Percentiles rank a stretch among this genome's conserved stretches.
These are phyloP conservation scores for Pseudopleuronectes americanus DNA, from an alignment of 2,797 vertebrate species.

Conservation along the genomic window DNA sequence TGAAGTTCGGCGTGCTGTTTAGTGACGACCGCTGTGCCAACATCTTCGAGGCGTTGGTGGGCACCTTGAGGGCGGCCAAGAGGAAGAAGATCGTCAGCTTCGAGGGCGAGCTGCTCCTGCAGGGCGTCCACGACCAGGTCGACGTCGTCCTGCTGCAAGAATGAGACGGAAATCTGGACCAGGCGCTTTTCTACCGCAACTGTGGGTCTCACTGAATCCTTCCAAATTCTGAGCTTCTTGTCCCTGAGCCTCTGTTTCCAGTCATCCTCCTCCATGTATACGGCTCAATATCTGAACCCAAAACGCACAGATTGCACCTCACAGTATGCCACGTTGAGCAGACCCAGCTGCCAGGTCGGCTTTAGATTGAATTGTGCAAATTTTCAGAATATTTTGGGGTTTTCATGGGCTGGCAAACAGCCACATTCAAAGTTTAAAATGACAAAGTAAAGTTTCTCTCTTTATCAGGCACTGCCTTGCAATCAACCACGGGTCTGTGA, in stretches of 20 bases:
- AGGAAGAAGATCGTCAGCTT: conserved; percentile 88
- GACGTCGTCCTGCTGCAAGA: conserved; percentile 88
- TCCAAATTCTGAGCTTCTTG: conserved; percentile 33
- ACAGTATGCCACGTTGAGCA: neutral
- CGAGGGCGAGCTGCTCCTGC: conserved; percentile 91
- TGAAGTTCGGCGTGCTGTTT: conserved; percentile 96
- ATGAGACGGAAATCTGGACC: conserved; percentile 42
- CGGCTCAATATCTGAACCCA: conserved; percentile 37
- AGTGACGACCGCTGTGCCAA: conserved; percentile 95
- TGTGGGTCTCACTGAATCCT: conserved; percentile 26
- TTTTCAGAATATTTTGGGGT: conserved; percentile 19
- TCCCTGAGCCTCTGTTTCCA: conserved; percentile 25
- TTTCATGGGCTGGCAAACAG: conserved; percentile 8
- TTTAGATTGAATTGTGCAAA: conserved; percentile 32
- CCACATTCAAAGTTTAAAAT: conserved; percentile 17
- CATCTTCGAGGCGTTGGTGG: conserved; percentile 96
- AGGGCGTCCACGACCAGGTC: conserved; percentile 94
- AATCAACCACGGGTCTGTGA: conserved; percentile 31
- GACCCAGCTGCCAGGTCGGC: conserved; percentile 11
- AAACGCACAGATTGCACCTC: conserved; percentile 9
- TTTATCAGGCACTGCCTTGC: conserved; percentile 38
- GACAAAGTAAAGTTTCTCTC: conserved; percentile 6
- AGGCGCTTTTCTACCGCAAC: neutral
- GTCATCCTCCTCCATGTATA: neutral
- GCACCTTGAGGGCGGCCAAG: conserved; percentile 95